Evolutionary conservation across 2,113 vertebrate species (phyloP), one percentile per base, ranked within the genome.

Genomic region (Lepisosteus oculatus): DNA sequence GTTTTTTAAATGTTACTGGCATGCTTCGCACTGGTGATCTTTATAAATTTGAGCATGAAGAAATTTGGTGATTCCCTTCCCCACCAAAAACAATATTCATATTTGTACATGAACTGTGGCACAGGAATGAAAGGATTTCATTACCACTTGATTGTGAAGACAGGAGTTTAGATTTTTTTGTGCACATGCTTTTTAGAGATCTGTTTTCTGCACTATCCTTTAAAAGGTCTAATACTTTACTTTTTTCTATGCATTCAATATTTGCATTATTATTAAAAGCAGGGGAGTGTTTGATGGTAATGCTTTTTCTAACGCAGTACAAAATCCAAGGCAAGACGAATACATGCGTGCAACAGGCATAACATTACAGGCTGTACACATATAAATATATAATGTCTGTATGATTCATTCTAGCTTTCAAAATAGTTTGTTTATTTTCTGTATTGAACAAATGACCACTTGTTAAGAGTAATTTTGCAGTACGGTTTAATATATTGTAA

Each of bases 401-500:
- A 83, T 84, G 85, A 87, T 81, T 85, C 78, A 84, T 86, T 81
- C 79, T 83, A 85, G 83, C 86, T 86, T 85, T 84, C 77, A 82
- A 82, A 88, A 85, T 82, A 78, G 80, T 79, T 84, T 68, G 73
- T 88, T 87, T 90, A 86, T 91, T 90, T 87, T 89, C 85, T 81
- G 85, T 86, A 85, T 86, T 81, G 83, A 88, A 88, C 80, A 86
- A 85, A 90, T 87, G 86, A 87, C 85, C 85, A 84, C 84, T 89
- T 87, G 85, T 88, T 82, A 86, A 82, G 70, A 74, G 61, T 70
- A 86, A 83, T 87, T 90, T 90, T 89, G 83, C 87, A 87, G 90
- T 84, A 86, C 86, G 84, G 80, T 86, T 92, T 90, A 90, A 89
- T 89, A 87, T 91, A 90, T 90, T 92, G 89, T 92, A 91, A 91